These are phyloP conservation scores for Drosophila cardini DNA, from an alignment of 1,140 invertebrate species.

Conservation along the genomic window DNA sequence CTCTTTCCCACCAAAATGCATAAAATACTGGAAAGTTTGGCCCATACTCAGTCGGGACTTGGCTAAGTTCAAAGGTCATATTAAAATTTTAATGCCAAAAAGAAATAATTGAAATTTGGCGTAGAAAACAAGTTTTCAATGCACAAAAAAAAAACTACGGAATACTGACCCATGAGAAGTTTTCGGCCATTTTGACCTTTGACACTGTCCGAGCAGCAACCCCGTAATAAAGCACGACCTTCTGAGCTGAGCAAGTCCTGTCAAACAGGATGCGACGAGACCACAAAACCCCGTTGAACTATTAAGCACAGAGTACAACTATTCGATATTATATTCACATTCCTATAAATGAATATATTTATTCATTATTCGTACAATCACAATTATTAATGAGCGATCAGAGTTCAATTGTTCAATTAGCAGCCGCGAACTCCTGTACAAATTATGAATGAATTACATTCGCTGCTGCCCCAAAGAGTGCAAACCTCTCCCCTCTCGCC, in stretches of 20 bases:
- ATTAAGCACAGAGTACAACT: neutral
- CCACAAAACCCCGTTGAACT: conserved; percentile 33
- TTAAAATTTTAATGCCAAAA: conserved; percentile 52
- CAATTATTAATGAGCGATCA: conserved; percentile 62
- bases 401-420: conserved; percentile 80
- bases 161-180: conserved; percentile 77
- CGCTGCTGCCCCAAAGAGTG: conserved; percentile 16
- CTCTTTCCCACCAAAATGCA: conserved; percentile 62
- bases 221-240: conserved; percentile 43
- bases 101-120: conserved; percentile 60
- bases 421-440: conserved; percentile 57
- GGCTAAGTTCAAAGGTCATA: conserved; percentile 79
- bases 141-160: conserved; percentile 39
- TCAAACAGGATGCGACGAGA: conserved; percentile 49
- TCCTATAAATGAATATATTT: no score
- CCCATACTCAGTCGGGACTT: conserved; percentile 54
- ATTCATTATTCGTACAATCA: conserved; percentile 56
- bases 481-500: neutral
- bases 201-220: conserved; percentile 66
- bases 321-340: conserved; percentile 32
- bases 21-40: conserved; percentile 50
- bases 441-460: conserved; percentile 67
- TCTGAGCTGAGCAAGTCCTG: conserved; percentile 35
- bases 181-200: conserved; percentile 79
- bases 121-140: conserved; percentile 62